Evolutionary conservation across 2,113 vertebrate species (phyloP).

Genomic region (Trogon surrucura): DNA sequence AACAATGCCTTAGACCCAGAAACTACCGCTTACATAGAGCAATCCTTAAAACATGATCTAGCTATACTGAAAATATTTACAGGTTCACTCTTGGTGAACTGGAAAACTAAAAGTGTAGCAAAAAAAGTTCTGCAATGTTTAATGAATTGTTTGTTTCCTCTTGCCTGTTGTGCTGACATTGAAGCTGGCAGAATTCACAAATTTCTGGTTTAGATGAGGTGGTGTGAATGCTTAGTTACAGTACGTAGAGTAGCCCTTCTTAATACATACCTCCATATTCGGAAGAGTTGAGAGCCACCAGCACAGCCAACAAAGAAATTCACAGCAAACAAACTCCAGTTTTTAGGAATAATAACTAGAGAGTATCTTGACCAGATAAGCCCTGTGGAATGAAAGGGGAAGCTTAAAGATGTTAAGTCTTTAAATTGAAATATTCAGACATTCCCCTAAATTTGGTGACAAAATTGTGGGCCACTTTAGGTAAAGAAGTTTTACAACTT

Average conservation of each 20-base stretch:
- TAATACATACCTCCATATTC: conserved; percentile 92
- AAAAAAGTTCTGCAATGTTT: neutral
- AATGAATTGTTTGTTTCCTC: neutral
- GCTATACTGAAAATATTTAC: neutral
- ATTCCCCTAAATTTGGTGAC: neutral
- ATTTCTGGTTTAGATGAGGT: neutral
- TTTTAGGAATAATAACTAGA: conserved; percentile 97
- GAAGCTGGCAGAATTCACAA: neutral
- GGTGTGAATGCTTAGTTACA: neutral
- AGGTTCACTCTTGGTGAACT: neutral
- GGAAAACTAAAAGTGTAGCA: neutral
- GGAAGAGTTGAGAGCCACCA: conserved; percentile 89
- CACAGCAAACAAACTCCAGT: conserved; percentile 96
- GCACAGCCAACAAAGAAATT: conserved; percentile 95
- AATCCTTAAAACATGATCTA: neutral
- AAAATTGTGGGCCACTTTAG: neutral
- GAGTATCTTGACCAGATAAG: conserved; percentile 98
- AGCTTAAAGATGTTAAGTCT: neutral
- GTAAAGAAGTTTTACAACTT: neutral
- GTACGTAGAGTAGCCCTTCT: neutral
- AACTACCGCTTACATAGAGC: neutral
- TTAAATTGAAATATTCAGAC: neutral
- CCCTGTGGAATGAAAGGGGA: conserved; percentile 76
- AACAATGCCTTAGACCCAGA: neutral
- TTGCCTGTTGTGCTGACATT: neutral